A percentile compares a stretch with the other conserved stretches of the same genome.
Evolutionary conservation across 1,140 invertebrate species (phyloP).

Genomic region (Lordiphosa clarofinis): DNA sequence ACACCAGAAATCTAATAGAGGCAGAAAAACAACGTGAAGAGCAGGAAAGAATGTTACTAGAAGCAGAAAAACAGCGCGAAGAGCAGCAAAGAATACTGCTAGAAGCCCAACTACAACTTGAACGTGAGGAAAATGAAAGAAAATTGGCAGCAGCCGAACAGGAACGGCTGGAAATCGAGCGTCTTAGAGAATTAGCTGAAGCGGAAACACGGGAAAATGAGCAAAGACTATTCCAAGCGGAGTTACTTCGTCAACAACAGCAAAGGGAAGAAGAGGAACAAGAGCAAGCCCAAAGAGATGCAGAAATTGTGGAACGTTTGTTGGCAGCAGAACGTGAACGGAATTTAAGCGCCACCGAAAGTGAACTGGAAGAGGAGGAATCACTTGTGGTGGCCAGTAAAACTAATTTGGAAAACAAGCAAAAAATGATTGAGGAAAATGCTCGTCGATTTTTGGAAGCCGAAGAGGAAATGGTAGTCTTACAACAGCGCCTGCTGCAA

Average conservation of each 20-base stretch:
- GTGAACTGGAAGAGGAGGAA: conserved; percentile 66
- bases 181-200: conserved; percentile 20
- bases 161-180: conserved; percentile 15
- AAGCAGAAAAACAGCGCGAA: conserved; percentile 25
- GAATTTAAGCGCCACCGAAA: conserved; percentile 56
- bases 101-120: conserved; percentile 12
- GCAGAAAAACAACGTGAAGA: conserved; percentile 24
- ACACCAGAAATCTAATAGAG: conserved; percentile 23
- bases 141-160: conserved; percentile 33
- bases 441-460: conserved; percentile 67
- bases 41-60: conserved; percentile 25
- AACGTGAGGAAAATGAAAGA: conserved; percentile 21
- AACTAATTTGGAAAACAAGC: conserved; percentile 40
- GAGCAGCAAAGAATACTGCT: conserved; percentile 8
- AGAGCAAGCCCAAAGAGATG: conserved; percentile 43
- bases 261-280: conserved; percentile 29
- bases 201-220: conserved; percentile 25
- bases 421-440: conserved; percentile 73
- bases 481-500: conserved; percentile 56
- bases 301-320: conserved; percentile 57
- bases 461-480: conserved; percentile 72
- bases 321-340: conserved; percentile 56
- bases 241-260: conserved; percentile 9
- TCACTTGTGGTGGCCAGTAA: conserved; percentile 32
- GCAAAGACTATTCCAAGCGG: conserved; percentile 27